Conservation (phyloP, 2,888 invertebrate species). For the Ormyrus labotus region DNA sequence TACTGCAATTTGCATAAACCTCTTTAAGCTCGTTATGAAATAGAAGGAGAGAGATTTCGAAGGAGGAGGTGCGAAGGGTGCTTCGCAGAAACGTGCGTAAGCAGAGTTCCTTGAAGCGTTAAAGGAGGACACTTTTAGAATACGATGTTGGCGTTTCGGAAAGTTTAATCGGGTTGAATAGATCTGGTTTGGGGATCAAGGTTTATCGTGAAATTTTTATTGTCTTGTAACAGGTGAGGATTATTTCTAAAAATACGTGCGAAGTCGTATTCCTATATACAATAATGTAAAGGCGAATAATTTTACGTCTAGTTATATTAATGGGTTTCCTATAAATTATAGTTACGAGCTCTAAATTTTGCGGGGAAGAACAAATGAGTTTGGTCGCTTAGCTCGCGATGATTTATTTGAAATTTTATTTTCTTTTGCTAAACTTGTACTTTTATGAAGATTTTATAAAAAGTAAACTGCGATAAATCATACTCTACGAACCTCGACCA, state of each 20-base stretch:
- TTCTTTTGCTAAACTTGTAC: conserved; percentile 3
- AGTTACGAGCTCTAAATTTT: conserved; percentile 39
- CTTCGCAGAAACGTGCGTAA: too few species aligned
- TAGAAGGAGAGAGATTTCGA: not conserved
- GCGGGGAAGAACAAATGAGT: conserved; percentile 26
- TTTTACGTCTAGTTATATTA: conserved; percentile 6
- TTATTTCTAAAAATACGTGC: too few species aligned
- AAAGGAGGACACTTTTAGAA: too few species aligned
- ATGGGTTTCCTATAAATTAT: conserved; percentile 27
- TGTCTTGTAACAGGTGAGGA: too few species aligned
- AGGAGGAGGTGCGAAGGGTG: too few species aligned
- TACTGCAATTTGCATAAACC: not conserved
- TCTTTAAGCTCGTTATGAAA: conserved; percentile 13
- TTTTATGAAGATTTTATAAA: conserved; percentile 22
- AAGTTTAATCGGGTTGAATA: too few species aligned
- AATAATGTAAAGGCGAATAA: too few species aligned
- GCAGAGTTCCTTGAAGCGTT: too few species aligned
- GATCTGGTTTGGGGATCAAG: too few species aligned
- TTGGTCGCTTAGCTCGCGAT: not conserved
- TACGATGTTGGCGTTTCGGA: too few species aligned
- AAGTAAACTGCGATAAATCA: conserved; percentile 39
- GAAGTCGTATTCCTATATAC: too few species aligned
- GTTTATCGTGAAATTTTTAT: too few species aligned
- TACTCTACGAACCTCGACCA: conserved; percentile 3
- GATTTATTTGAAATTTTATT: conserved; percentile 49